Evolutionary conservation across 2,797 vertebrate genomes (phyloP).

Genomic region (Lacerta bilineata): DNA sequence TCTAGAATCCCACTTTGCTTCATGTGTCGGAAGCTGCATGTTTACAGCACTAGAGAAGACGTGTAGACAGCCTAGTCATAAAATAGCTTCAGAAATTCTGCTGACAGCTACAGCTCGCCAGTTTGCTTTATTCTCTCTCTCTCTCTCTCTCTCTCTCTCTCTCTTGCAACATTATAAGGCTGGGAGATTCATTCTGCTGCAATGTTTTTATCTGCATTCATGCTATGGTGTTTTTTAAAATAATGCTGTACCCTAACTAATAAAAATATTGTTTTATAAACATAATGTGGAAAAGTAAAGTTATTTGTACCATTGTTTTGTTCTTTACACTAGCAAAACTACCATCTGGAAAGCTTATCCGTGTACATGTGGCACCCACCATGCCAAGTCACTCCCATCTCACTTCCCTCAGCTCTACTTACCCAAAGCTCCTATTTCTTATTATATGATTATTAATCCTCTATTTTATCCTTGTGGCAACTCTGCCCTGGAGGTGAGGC

Average conservation of each 20-base stretch:
- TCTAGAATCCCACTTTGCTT: neutral
- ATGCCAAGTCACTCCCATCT: neutral
- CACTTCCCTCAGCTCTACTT: neutral
- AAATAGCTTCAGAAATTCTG: neutral
- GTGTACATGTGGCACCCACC: no score
- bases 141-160: neutral
- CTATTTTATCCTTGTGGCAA: no score
- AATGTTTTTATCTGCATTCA: constrained; percentile 23
- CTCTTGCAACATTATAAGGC: neutral
- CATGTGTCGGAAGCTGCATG: constrained; percentile 22
- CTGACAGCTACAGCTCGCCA: fast-evolving
- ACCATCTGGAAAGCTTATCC: neutral
- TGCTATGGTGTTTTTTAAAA: neutral
- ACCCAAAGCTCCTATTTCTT: neutral
- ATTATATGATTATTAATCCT: no score
- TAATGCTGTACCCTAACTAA: constrained; percentile 65
- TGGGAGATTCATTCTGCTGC: constrained; percentile 17
- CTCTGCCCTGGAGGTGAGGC: no score
- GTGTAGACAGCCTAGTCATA: fast-evolving
- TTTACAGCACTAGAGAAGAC: neutral
- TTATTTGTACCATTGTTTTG: constrained; percentile 29
- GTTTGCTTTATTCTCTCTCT: constrained; percentile 21
- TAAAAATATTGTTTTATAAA: constrained; percentile 71
- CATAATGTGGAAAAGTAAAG: constrained; percentile 17
- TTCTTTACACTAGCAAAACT: constrained; percentile 14